Evolutionary conservation across 2,797 vertebrate genomes (phyloP).

Genomic region (Leucoraja ocellata): DNA sequence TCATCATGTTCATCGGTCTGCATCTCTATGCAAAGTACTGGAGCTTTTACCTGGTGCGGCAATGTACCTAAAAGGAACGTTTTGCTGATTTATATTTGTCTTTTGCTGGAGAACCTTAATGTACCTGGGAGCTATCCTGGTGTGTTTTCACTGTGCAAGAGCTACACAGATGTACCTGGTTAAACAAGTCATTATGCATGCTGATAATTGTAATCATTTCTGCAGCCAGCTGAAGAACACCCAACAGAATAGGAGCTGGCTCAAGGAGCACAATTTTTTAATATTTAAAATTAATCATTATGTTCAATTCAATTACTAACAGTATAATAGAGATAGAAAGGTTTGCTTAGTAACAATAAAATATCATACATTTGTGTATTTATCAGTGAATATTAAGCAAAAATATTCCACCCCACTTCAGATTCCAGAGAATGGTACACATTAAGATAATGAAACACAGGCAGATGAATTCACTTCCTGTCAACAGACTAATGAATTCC

Average conservation of each 20-base stretch:
- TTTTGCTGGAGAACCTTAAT: neutral
- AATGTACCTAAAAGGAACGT: neutral
- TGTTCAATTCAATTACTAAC: neutral
- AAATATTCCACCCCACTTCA: neutral
- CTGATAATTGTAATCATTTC: neutral
- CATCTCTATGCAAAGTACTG: neutral
- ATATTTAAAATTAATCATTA: neutral
- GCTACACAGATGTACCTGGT: neutral
- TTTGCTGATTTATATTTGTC: neutral
- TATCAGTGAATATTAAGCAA: neutral
- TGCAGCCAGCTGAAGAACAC: neutral
- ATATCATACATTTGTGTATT: neutral
- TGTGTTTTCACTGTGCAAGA: neutral
- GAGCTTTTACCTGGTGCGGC: neutral
- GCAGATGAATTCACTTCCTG: neutral
- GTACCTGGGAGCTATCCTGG: neutral
- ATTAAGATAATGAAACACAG: neutral
- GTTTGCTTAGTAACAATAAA: neutral
- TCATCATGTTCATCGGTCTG: too few species aligned
- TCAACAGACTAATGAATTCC: neutral
- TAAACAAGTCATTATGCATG: neutral
- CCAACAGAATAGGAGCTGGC: neutral
- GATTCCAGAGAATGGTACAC: neutral
- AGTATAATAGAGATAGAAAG: neutral
- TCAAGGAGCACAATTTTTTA: neutral